phyloP scores from a whole-genome alignment of 2,888 invertebrate genomes.

The Strigamia transsilvanica region DNA sequence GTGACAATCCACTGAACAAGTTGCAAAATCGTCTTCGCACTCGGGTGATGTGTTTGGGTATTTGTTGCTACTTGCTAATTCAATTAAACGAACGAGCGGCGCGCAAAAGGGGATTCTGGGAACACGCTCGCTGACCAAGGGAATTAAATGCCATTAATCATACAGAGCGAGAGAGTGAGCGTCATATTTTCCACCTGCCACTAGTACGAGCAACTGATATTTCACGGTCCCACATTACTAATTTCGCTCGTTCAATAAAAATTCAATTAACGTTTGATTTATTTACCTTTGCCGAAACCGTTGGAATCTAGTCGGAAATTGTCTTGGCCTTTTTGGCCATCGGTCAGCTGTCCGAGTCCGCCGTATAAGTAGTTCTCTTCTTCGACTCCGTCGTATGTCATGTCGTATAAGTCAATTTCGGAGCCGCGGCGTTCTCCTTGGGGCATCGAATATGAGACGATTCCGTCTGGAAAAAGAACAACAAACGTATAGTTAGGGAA shows the following conservation, averaged over 20 bases:
- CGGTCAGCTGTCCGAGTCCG: conserved; percentile 85
- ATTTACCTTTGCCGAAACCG: conserved; percentile 68
- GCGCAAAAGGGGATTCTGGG: conserved; percentile 17
- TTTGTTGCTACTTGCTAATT: conserved; percentile 8
- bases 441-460: conserved; percentile 86
- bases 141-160: conserved; percentile 45
- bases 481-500: conserved; percentile 2
- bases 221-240: not conserved
- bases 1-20: not conserved
- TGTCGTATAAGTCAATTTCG: conserved; percentile 83
- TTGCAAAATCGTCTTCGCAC: not conserved
- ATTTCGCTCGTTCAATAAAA: conserved; percentile 23
- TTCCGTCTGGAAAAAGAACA: conserved; percentile 72
- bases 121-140: conserved; percentile 35
- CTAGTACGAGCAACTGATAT: conserved; percentile 14
- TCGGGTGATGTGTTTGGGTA: not conserved
- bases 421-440: conserved; percentile 84
- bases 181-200: conserved; percentile 42
- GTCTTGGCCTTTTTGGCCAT: conserved; percentile 80
- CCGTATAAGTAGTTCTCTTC: conserved; percentile 76
- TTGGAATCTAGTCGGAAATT: conserved; percentile 74
- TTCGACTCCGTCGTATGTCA: conserved; percentile 86
- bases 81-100: conserved; percentile 24
- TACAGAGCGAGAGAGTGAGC: not conserved
- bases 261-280: conserved; percentile 35